These are phyloP conservation scores for Drosophila rubida DNA, from an alignment of 2,888 invertebrate species.

Conservation along the genomic window DNA sequence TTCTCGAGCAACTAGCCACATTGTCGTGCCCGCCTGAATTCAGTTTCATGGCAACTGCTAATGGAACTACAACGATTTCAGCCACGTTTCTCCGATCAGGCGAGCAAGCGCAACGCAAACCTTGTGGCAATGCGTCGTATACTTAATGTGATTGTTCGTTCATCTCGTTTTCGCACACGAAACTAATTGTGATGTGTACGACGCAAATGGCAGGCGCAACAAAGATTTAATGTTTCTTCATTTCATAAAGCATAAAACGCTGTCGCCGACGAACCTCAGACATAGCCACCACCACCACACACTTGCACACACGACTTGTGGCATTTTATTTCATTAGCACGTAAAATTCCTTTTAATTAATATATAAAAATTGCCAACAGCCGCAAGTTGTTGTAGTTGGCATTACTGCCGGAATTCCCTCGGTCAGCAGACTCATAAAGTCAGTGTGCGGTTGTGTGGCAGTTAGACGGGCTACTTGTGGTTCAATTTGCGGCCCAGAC, in stretches of 20 bases:
- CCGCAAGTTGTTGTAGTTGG: conserved; percentile 24
- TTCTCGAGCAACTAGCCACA: background rate
- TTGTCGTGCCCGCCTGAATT: background rate
- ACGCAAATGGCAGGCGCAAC: conserved; percentile 5
- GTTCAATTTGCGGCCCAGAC: conserved; percentile 61
- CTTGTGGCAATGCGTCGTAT: conserved; percentile 32
- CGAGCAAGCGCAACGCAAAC: conserved; percentile 4
- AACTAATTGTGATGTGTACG: conserved; percentile 35
- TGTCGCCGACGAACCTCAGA: background rate
- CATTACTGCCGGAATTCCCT: conserved; percentile 25
- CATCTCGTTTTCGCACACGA: background rate
- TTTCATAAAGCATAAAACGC: conserved; percentile 26
- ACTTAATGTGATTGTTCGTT: conserved; percentile 22
- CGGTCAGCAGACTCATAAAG: conserved; percentile 46
- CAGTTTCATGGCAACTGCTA: conserved; percentile 48
- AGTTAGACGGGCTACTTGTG: conserved; percentile 52
- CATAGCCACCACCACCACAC: background rate
- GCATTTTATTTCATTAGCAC: conserved; percentile 75
- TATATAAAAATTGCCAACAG: conserved; percentile 68
- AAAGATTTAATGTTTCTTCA: conserved; percentile 23
- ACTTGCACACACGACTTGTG: conserved; percentile 32
- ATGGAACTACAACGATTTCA: conserved; percentile 16
- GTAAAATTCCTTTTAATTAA: conserved; percentile 76
- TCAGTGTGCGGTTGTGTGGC: conserved; percentile 21
- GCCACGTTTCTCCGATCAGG: background rate